Base-by-base conservation (phyloP, 2,888 invertebrate genomes). In the Dasysyrphus albostriatus region DNA sequence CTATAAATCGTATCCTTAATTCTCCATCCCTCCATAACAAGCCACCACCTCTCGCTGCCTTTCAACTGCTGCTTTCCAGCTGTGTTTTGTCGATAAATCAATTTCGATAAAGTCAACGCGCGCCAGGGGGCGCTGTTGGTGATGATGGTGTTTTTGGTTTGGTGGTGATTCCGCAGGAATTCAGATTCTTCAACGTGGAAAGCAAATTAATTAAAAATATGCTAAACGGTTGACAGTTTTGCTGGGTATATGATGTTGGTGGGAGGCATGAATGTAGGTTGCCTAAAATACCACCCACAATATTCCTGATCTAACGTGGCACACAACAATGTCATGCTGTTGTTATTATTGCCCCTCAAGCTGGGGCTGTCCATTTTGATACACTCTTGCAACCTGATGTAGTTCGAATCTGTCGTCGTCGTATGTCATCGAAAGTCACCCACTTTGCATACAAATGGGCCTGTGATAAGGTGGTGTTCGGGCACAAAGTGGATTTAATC, bases 1-100 rank as follows among this genome's bases (percentile, higher is more conserved):
- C 90, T 91, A 91, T 91, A 91, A 91, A 91, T 91, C 82, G 83
- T 78, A 65, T 78, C 69, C 63, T 44, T 49, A 47, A 56, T 44
- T 37, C 47, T 19, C 7, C 69, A 29, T 29, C 2, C 14, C 51
- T 24, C 14, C 14, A n/a, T n/a, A 1, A 6, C 29, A 29, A 8
- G 6, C 14, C 54, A 14, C 7, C 29, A 5, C 24, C 24, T 24
- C 24, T 24, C 16, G 8, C 19, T 12, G 47, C 47, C n/a, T 34
- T 47, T n/a, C 29, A 54, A 54, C 54, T 47, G 5, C 6, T 32
- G 44, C 49, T 39, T 29, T 47, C 74, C 74, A 78, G 77, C 80
- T 80, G 82, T 85, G 83, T 83, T 87, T 87, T 87, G 85, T 87
- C 85, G 82, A 87, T 87, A 87, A 87, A 87, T 87, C 85, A 87